phyloP scores from a whole-genome alignment of 2,113 vertebrate species.

The Cercopithecus mona region DNA sequence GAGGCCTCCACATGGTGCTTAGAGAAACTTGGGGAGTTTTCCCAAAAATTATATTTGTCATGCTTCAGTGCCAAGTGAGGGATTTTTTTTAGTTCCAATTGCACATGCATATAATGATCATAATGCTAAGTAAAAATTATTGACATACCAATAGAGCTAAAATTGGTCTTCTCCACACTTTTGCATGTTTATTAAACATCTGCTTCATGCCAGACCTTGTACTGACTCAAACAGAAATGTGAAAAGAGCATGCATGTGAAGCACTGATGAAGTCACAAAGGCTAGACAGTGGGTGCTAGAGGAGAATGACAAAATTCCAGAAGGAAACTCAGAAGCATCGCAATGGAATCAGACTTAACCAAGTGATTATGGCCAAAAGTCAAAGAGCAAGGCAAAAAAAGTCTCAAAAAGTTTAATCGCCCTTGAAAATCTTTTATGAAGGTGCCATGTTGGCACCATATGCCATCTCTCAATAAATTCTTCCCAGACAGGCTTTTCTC shows the following conservation, averaged over 20 bases:
- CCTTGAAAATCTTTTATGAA: neutral
- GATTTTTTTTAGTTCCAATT: conserved; percentile 11
- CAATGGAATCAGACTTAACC: neutral
- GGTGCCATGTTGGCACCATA: neutral
- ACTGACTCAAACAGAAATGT: neutral
- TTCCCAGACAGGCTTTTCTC: neutral
- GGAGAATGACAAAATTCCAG: neutral
- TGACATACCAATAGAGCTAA: conserved; percentile 40
- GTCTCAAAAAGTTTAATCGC: neutral
- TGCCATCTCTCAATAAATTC: neutral
- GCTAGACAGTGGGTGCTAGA: neutral
- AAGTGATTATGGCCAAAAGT: neutral
- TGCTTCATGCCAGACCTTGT: neutral
- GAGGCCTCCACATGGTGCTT: conserved; percentile 47
- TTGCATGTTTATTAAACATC: conserved; percentile 15
- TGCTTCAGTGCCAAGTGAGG: conserved; percentile 50
- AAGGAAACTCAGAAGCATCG: neutral
- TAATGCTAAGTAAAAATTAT: conserved; percentile 45
- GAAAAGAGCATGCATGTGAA: neutral
- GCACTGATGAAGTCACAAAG: neutral
- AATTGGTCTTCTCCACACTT: neutral
- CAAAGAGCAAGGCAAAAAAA: neutral
- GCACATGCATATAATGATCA: conserved; percentile 7
- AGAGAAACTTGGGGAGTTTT: conserved; percentile 22
- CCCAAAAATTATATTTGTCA: conserved; percentile 47